phyloP scores from a whole-genome alignment of 2,888 invertebrate species.

The Tanytarsus gracilentus region DNA sequence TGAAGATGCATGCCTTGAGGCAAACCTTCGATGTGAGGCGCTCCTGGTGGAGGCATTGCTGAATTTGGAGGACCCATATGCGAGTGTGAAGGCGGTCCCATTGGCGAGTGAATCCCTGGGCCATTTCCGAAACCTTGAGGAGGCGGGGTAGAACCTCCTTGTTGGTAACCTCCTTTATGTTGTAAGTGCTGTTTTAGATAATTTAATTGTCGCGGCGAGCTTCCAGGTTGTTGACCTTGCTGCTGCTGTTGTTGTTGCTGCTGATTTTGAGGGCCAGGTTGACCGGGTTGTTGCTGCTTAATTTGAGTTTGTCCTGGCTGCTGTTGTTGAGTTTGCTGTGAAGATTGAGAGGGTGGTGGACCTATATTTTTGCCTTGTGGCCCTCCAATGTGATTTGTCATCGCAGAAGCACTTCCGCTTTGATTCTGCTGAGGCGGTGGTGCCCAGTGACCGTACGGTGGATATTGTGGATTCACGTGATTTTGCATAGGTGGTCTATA shows the following conservation, averaged over 20 bases:
- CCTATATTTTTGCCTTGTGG: conserved; percentile 30
- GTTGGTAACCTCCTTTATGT: conserved; percentile 57
- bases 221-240: conserved; percentile 37
- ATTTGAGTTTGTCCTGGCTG: conserved; percentile 26
- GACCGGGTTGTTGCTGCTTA: conserved; percentile 34
- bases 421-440: conserved; percentile 42
- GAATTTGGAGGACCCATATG: conserved; percentile 50
- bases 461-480: conserved; percentile 46
- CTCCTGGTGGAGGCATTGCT: conserved; percentile 52
- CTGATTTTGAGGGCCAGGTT: conserved; percentile 41
- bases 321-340: conserved; percentile 36
- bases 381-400: conserved; percentile 44
- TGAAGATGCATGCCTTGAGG: conserved; percentile 43
- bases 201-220: conserved; percentile 49
- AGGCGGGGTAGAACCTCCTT: conserved; percentile 50
- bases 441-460: conserved; percentile 41
- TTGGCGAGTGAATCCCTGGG: conserved; percentile 47
- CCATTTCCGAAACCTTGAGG: conserved; percentile 48
- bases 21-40: conserved; percentile 33
- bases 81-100: conserved; percentile 50
- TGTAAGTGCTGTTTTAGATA: conserved; percentile 62
- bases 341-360: conserved; percentile 31
- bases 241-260: conserved; percentile 42
- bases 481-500: conserved; percentile 50
- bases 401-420: conserved; percentile 34